Evolutionary conservation across 2,797 vertebrate genomes (phyloP).

Genomic region (Microctenopoma stevenorrisi): DNA sequence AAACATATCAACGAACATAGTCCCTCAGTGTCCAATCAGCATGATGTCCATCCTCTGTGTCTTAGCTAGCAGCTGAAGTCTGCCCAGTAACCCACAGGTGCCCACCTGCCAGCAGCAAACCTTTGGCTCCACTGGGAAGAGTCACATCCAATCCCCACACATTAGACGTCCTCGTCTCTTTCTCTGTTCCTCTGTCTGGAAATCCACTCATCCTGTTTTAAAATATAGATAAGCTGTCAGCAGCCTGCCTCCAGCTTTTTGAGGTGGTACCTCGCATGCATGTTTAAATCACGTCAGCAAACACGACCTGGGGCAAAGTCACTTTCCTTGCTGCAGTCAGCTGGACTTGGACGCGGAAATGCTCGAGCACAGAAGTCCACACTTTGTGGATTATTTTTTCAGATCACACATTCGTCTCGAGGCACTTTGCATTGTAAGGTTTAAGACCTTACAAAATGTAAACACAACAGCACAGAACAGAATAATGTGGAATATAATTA

Average conservation of each 20-base stretch:
- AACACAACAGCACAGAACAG: too few relatives aligned
- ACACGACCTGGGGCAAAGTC: conserved; percentile 60
- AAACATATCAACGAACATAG: too few relatives aligned
- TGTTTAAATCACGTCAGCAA: conserved; percentile 72
- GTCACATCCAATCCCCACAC: conserved; percentile 53
- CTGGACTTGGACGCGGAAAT: background rate
- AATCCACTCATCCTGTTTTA: conserved; percentile 55
- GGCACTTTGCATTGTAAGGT: too few relatives aligned
- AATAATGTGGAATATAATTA: background rate
- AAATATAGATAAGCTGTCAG: conserved; percentile 81
- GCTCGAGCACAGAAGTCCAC: background rate
- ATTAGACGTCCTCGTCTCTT: conserved; percentile 24
- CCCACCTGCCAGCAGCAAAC: conserved; percentile 48
- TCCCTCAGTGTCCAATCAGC: background rate
- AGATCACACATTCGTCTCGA: too few relatives aligned
- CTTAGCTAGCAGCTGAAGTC: conserved; percentile 54
- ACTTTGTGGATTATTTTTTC: background rate
- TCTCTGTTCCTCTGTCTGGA: conserved; percentile 15
- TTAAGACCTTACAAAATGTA: too few relatives aligned
- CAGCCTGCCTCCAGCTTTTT: conserved; percentile 53
- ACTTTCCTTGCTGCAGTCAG: conserved; percentile 38
- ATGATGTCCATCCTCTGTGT: conserved; percentile 11
- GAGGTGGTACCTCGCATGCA: conserved; percentile 45
- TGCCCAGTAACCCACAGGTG: conserved; percentile 74
- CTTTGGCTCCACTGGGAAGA: conserved; percentile 50